Conservation (phyloP, 2,888 invertebrate genomes). For the Agonopterix alstromeriana region DNA sequence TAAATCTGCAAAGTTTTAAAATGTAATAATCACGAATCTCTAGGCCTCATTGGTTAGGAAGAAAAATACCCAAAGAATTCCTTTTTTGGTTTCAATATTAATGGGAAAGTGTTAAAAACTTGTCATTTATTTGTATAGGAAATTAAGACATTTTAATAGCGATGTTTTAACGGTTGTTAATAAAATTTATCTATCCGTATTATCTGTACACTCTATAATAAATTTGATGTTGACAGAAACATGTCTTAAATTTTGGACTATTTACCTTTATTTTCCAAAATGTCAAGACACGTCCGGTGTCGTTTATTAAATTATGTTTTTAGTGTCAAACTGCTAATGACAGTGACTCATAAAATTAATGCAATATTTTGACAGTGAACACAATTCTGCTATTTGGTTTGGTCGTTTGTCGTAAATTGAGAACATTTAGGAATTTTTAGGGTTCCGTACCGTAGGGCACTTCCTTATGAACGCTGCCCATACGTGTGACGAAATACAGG, state of each 20-base stretch:
- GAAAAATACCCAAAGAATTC: too few species aligned
- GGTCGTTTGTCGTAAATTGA: not conserved
- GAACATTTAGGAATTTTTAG: not conserved
- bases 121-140: not conserved
- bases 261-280: not conserved
- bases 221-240: conserved; percentile 7
- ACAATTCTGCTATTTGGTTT: not conserved
- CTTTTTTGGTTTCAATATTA: not conserved
- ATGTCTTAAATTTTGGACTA: conserved; percentile 3
- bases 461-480: too few species aligned
- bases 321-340: too few species aligned
- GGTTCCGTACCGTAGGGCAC: too few species aligned
- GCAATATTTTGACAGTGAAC: not conserved
- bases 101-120: not conserved
- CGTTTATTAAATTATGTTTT: too few species aligned
- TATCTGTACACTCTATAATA: conserved; percentile 7
- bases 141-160: conserved; percentile 8
- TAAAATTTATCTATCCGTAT: conserved; percentile 4
- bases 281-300: too few species aligned
- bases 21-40: too few species aligned
- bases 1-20: too few species aligned
- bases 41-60: too few species aligned
- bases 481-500: too few species aligned
- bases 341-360: too few species aligned
- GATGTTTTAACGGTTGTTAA: conserved; percentile 4